Evolutionary conservation across 2,797 vertebrate genomes (phyloP).

Genomic region (Hemitrygon akajei): DNA sequence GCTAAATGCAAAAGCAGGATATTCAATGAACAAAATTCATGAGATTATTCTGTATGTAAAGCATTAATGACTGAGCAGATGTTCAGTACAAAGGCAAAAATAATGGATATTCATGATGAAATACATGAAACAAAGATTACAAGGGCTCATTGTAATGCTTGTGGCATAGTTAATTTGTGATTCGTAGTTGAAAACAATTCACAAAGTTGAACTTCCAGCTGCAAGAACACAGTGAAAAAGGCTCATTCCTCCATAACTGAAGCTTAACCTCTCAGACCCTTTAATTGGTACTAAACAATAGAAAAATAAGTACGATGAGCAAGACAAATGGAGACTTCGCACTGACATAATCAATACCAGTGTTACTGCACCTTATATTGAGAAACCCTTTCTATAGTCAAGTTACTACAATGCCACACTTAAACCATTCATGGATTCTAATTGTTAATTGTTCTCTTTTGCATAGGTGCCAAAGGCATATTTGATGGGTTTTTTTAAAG

Average conservation of each 20-base stretch:
- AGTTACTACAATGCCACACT: neutral
- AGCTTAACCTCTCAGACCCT: neutral
- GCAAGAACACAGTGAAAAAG: neutral
- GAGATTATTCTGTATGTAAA: neutral
- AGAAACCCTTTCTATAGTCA: too few species aligned
- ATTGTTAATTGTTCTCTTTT: neutral
- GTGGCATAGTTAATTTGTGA: neutral
- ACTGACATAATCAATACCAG: neutral
- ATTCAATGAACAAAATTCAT: neutral
- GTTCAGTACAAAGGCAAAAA: neutral
- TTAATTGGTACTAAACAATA: neutral
- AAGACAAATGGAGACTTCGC: neutral
- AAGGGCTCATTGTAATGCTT: too few species aligned
- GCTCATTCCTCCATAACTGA: neutral
- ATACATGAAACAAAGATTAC: neutral
- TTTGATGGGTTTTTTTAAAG: too few species aligned
- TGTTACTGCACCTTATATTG: too few species aligned
- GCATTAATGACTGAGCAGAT: slow-evolving; percentile 2
- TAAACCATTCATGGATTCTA: neutral
- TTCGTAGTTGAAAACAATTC: neutral
- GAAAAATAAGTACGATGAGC: neutral
- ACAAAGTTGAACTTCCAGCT: neutral
- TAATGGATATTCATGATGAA: neutral
- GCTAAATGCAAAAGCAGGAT: neutral
- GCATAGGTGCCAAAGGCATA: too few species aligned